A percentile compares a stretch with the other conserved stretches of the same genome.
phyloP scores from a whole-genome alignment of 1,140 invertebrate genomes.

The Pristionchus pacificus region DNA sequence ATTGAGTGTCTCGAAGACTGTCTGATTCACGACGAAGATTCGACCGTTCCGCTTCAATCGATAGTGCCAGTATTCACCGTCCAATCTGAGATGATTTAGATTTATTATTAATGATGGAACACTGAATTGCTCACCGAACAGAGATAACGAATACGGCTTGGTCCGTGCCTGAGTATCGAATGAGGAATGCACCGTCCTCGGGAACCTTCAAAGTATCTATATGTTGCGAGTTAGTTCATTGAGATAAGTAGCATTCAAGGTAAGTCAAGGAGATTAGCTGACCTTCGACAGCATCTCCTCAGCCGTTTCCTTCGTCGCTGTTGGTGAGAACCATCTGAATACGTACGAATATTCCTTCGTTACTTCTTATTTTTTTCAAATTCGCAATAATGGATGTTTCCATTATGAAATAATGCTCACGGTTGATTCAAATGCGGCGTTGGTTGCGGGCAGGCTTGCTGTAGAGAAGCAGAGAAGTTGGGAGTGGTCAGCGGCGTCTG shows the following conservation, averaged over 20 bases:
- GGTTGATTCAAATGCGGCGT: conserved; percentile 52
- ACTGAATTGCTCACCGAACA: conserved; percentile 28
- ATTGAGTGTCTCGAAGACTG: conserved; percentile 55
- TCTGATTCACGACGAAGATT: conserved; percentile 56
- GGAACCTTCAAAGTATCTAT: no score
- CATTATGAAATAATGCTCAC: conserved; percentile 14
- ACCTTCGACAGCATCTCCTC: conserved; percentile 48
- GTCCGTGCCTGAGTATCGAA: conserved; percentile 49
- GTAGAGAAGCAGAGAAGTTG: conserved; percentile 42
- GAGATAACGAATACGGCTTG: conserved; percentile 54
- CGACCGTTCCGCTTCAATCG: conserved; percentile 54
- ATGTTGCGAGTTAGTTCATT: no score
- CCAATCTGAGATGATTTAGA: conserved; percentile 35
- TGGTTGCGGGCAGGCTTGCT: conserved; percentile 52
- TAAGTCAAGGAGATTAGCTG: no score
- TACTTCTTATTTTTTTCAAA: no score
- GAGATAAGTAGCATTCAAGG: no score
- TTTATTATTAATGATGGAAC: not conserved
- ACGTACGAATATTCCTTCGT: not conserved
- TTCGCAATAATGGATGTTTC: no score
- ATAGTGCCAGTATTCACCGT: conserved; percentile 53
- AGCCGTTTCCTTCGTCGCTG: conserved; percentile 46
- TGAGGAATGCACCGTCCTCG: conserved; percentile 52
- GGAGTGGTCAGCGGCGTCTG: conserved; percentile 46
- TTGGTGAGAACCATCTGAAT: conserved; percentile 47